Evolutionary conservation across 2,797 vertebrate species (phyloP), one percentile per base, ranked within the genome.

Genomic region (Rhadinocentrus ornatus): DNA sequence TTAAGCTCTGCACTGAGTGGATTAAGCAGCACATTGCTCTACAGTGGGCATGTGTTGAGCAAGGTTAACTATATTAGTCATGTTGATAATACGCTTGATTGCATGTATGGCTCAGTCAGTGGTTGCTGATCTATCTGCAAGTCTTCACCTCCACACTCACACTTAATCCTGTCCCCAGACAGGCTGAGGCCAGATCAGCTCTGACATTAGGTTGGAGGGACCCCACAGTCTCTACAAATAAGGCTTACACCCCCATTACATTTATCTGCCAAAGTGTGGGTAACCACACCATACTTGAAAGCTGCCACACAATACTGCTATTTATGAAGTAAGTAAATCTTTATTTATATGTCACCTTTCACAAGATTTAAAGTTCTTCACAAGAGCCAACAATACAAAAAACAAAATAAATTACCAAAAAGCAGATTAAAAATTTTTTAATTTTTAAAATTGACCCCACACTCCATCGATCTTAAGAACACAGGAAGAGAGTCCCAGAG

Each of bases 161-260:
- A 82, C 50, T 66, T 93, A 94, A 94, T 93, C 93, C 91, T 82
- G 80, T 91, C 77, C 84, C 90, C 90, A 94, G 93, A 93, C 94
- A 93, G 91, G 78, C 89, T 91, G 86, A 93, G 81, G 84, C 84
- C 88, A 90, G 89, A 87, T 92, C 86, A 92, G 83, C 81, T 67
- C 27, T 73, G 66, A 74, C 71, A 85, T 73, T 70, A 88, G 79
- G 71, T 88, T 81, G 73, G 62, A 79, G 74, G 79, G 77, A 80
- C 80, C 83, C 84, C 86, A 41, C 39, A 2, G 58, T 73, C 78
- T 71, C 73, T 73, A 66, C 50, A 80, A 81, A 81, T 68, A 85
- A 73, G 35, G 73, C 81, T 58, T 6, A 69, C 66, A 71, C 10
- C 27, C 13, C 39, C 24, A 20, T 11, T 32, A 61, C 32, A 15